phyloP scores from a whole-genome alignment of 2,888 invertebrate species.

The Mimas tiliae region DNA sequence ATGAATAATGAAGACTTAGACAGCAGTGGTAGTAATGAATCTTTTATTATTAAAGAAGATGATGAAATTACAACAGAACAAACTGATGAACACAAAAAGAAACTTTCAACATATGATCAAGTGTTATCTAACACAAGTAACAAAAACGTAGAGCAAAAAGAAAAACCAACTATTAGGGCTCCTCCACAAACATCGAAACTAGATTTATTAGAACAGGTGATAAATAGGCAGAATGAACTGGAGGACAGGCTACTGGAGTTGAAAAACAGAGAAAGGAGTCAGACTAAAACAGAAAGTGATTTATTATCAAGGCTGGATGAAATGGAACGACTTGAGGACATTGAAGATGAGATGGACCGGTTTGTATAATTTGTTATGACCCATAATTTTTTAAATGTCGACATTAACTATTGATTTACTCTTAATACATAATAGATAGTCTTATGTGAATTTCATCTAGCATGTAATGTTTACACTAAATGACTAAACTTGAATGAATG shows the following conservation, averaged over 20 bases:
- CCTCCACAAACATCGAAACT: constrained; percentile 47
- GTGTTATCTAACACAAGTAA: constrained; percentile 8
- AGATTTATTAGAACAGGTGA: constrained; percentile 62
- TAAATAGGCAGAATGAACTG: constrained; percentile 67
- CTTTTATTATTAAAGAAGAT: constrained; percentile 44
- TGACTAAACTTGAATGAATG: too few species aligned
- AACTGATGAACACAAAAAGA: constrained; percentile 32
- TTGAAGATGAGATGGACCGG: constrained; percentile 85
- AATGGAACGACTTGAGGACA: constrained; percentile 78
- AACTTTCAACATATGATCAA: neutral
- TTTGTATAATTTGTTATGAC: constrained; percentile 25
- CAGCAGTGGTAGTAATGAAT: constrained; percentile 16
- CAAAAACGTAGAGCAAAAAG: constrained; percentile 29
- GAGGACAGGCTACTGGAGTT: constrained; percentile 61
- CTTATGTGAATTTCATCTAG: too few species aligned
- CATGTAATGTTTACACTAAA: too few species aligned
- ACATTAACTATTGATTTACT: too few species aligned
- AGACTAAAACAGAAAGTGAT: constrained; percentile 66
- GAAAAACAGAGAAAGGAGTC: constrained; percentile 54
- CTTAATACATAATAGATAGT: too few species aligned
- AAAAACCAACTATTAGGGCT: constrained; percentile 30
- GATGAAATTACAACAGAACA: constrained; percentile 27
- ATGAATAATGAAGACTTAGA: constrained; percentile 24
- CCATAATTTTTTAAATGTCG: neutral
- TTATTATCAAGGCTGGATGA: constrained; percentile 80